Evolutionary conservation across 2,888 invertebrate species (phyloP).

Genomic region (Philereme vetulata): DNA sequence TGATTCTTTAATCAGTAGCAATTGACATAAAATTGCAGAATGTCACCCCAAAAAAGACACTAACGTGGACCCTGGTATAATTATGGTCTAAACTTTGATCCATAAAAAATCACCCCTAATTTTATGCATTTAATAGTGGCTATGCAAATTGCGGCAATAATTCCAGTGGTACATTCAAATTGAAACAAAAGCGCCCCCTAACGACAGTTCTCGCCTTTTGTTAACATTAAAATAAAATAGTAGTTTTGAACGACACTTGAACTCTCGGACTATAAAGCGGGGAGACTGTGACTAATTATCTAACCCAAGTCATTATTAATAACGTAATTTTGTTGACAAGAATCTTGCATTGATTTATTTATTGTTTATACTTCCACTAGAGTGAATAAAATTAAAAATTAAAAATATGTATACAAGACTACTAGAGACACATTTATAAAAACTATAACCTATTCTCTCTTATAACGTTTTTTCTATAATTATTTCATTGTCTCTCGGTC

Average conservation of each 20-base stretch:
- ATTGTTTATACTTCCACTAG: too few species aligned
- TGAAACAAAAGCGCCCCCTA: conserved; percentile 76
- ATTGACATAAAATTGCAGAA: neutral
- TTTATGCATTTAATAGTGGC: conserved; percentile 46
- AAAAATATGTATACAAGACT: too few species aligned
- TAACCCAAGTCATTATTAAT: conserved; percentile 44
- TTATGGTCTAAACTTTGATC: conserved; percentile 33
- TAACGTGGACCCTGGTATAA: conserved; percentile 8
- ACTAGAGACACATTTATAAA: too few species aligned
- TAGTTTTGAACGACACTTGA: conserved; percentile 72
- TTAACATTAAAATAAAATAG: conserved; percentile 74
- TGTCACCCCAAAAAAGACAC: neutral
- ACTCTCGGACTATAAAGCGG: conserved; percentile 53
- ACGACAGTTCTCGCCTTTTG: conserved; percentile 68
- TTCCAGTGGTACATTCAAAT: conserved; percentile 63
- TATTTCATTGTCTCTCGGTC: too few species aligned
- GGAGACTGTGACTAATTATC: conserved; percentile 58
- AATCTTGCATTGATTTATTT: conserved; percentile 10
- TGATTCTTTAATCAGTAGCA: too few species aligned
- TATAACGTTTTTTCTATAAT: too few species aligned
- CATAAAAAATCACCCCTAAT: conserved; percentile 54
- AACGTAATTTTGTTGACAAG: conserved; percentile 26
- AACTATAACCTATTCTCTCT: too few species aligned
- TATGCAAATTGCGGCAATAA: conserved; percentile 74
- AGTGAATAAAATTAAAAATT: too few species aligned